Conservation (phyloP, 2,113 vertebrate genomes). For the Scomber japonicus region DNA sequence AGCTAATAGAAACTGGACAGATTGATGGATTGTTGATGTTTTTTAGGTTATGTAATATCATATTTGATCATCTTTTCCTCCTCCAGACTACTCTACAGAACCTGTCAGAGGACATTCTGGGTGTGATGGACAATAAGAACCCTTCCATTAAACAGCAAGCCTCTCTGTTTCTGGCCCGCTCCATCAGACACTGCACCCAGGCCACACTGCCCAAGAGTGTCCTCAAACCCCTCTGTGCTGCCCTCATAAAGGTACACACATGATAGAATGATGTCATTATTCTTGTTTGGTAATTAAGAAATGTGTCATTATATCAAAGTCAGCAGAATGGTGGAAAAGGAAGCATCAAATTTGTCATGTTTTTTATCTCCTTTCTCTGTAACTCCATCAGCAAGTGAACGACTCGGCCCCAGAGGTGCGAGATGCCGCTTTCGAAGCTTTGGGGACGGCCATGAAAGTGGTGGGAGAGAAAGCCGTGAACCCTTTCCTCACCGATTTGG, state of each 20-base stretch:
- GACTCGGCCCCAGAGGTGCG: conserved; percentile 97
- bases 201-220: conserved; percentile 92
- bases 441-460: conserved; percentile 96
- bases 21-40: neutral
- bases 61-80: conserved; percentile 2
- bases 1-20: neutral
- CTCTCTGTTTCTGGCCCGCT: conserved; percentile 96
- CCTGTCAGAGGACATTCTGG: conserved; percentile 94
- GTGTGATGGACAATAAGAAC: conserved; percentile 99
- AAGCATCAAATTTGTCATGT: too few relatives aligned
- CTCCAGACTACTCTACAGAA: conserved; percentile 94
- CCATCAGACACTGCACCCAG: conserved; percentile 94
- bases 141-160: conserved; percentile 98
- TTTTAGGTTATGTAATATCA: neutral
- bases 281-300: neutral
- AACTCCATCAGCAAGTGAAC: conserved; percentile 91
- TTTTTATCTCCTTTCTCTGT: neutral
- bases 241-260: conserved; percentile 92
- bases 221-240: conserved; percentile 95
- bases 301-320: neutral
- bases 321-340: too few relatives aligned
- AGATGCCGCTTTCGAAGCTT: conserved; percentile 96
- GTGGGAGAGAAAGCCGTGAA: conserved; percentile 97
- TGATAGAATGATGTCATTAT: too few relatives aligned
- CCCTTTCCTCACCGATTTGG: conserved; percentile 93